These are phyloP conservation scores for Xiphorhynchus erythropygius DNA, from an alignment of 2,797 vertebrate species.

Conservation along the genomic window DNA sequence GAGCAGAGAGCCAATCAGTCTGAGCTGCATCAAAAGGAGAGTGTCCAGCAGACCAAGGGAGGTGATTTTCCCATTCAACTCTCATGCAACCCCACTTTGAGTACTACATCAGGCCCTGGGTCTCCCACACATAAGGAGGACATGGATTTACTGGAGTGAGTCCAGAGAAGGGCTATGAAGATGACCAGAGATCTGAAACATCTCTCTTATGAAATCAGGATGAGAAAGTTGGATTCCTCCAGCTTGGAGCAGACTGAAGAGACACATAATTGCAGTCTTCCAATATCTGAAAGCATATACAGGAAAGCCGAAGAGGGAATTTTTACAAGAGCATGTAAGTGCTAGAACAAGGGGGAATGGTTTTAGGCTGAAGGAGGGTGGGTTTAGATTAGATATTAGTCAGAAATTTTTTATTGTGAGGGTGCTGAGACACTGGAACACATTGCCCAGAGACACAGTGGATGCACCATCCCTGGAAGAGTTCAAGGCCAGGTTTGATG, in stretches of 20 bases:
- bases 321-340: not conserved
- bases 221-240: not conserved
- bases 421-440: not conserved
- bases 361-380: not conserved
- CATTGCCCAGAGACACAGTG: not conserved
- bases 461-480: not conserved
- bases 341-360: not conserved
- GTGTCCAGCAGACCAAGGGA: accelerated
- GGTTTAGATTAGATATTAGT: not conserved
- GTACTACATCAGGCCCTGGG: not conserved
- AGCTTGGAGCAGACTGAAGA: not conserved
- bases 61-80: not conserved
- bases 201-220: not conserved
- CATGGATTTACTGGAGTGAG: not conserved
- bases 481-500: accelerated
- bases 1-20: not conserved
- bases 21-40: not conserved
- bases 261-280: not conserved
- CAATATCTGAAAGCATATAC: not conserved
- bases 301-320: not conserved
- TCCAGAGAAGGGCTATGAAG: not conserved
- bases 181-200: not conserved
- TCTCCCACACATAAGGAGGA: not conserved
- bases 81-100: not conserved
- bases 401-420: not conserved